Conservation (phyloP, 1,140 invertebrate species). For the Papilio polyxenes region DNA sequence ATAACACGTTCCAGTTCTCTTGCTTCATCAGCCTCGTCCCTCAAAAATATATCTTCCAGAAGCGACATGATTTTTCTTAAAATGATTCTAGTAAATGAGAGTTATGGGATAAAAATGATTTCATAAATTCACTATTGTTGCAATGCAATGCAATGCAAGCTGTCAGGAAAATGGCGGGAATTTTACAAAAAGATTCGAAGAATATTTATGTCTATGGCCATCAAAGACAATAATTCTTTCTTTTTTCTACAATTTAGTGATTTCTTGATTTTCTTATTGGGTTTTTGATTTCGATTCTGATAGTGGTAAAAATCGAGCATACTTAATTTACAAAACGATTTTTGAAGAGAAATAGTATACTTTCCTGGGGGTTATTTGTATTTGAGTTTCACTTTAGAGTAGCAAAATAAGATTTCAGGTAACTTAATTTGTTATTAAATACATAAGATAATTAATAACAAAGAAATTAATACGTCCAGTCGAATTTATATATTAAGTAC, state of each 20-base stretch:
- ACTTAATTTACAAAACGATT: too few species aligned
- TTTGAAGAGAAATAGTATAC: too few species aligned
- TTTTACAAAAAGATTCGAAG: background rate
- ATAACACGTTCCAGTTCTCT: slow-evolving; percentile 74
- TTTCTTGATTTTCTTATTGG: background rate
- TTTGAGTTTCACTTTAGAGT: too few species aligned
- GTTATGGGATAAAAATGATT: too few species aligned
- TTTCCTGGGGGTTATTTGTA: too few species aligned
- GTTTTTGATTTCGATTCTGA: background rate
- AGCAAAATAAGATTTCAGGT: too few species aligned
- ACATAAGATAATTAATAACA: too few species aligned
- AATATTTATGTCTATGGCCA: background rate
- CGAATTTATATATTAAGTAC: too few species aligned
- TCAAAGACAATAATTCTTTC: background rate
- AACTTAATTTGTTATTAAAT: too few species aligned
- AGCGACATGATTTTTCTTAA: slow-evolving; percentile 64
- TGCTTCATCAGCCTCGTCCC: slow-evolving; percentile 71
- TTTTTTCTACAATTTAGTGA: slow-evolving; percentile 2
- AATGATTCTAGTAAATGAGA: too few species aligned
- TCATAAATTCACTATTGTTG: background rate
- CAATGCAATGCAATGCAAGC: background rate
- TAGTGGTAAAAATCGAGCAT: background rate
- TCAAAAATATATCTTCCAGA: slow-evolving; percentile 73
- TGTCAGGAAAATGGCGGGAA: slow-evolving; percentile 32
- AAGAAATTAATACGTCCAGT: too few species aligned